These are phyloP conservation scores for Xestia c-nigrum DNA, from an alignment of 2,888 invertebrate genomes.

Conservation along the genomic window DNA sequence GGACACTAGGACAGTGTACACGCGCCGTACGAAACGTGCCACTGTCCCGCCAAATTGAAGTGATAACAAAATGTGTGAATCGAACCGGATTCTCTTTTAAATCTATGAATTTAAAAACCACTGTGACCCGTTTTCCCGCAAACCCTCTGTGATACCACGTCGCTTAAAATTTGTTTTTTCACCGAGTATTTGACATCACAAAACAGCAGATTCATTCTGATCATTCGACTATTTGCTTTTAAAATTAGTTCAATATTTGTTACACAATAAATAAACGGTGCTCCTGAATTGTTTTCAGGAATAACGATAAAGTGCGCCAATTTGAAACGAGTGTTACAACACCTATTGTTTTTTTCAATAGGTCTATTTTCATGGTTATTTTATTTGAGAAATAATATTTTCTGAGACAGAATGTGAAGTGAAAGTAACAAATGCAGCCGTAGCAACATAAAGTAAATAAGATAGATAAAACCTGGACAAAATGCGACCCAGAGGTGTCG, in stretches of 20 bases:
- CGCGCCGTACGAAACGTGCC: constrained; percentile 58
- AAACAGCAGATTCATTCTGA: constrained; percentile 47
- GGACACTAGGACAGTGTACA: constrained; percentile 77
- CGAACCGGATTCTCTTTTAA: constrained; percentile 51
- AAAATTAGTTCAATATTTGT: constrained; percentile 56
- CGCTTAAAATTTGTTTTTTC: constrained; percentile 14
- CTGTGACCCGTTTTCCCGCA: constrained; percentile 26
- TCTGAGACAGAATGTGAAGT: constrained; percentile 13
- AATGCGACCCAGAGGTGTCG: constrained; percentile 80
- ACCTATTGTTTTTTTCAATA: neutral
- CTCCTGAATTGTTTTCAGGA: constrained; percentile 20
- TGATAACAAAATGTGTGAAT: constrained; percentile 71
- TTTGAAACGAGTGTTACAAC: constrained; percentile 22
- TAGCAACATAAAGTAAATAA: constrained; percentile 73
- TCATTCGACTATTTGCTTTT: constrained; percentile 50
- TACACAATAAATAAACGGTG: constrained; percentile 38
- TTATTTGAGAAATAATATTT: constrained; percentile 46
- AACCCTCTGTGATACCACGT: neutral
- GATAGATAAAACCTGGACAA: constrained; percentile 73
- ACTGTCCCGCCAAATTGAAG: constrained; percentile 69
- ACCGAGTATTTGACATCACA: constrained; percentile 46
- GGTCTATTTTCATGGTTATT: constrained; percentile 5
- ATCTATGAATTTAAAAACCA: constrained; percentile 58
- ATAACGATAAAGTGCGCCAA: constrained; percentile 45
- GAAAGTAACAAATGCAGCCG: constrained; percentile 52